phyloP scores from a whole-genome alignment of 2,113 vertebrate genomes.

The Rissa tridactyla region DNA sequence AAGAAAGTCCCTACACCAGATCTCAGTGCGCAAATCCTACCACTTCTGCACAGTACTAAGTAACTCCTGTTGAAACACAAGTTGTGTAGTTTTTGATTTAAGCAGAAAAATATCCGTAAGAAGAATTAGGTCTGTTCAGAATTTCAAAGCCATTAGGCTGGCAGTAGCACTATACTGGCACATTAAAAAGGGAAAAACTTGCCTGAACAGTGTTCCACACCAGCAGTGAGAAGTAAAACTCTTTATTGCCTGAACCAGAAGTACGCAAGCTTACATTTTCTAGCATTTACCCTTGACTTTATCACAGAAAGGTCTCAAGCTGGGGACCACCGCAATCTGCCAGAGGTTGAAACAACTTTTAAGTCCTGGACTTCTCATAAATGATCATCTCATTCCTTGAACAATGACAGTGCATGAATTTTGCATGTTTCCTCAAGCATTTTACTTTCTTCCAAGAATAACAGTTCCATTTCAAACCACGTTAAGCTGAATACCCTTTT shows the following conservation, averaged over 20 bases:
- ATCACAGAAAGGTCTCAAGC: background rate
- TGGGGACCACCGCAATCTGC: background rate
- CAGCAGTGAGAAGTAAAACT: background rate
- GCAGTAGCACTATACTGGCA: background rate
- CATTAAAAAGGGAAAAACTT: background rate
- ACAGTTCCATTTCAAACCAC: background rate
- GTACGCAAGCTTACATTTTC: background rate
- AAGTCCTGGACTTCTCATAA: background rate
- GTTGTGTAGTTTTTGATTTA: background rate
- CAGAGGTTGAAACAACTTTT: background rate
- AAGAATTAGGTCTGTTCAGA: background rate
- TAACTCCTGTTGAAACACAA: background rate
- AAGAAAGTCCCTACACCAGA: background rate
- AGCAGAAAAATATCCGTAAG: background rate
- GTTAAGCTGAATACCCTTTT: background rate
- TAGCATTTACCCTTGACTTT: background rate
- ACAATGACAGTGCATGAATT: slow-evolving; percentile 37
- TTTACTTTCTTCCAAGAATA: slow-evolving; percentile 35
- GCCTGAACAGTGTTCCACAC: background rate
- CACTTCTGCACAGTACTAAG: background rate
- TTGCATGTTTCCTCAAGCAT: slow-evolving; percentile 41
- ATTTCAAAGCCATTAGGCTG: background rate
- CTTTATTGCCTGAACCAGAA: background rate
- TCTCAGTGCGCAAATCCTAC: background rate
- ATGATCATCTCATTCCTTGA: background rate